These are phyloP conservation scores for Protobothrops mucrosquamatus DNA, from an alignment of 2,113 vertebrate genomes.

Conservation along the genomic window DNA sequence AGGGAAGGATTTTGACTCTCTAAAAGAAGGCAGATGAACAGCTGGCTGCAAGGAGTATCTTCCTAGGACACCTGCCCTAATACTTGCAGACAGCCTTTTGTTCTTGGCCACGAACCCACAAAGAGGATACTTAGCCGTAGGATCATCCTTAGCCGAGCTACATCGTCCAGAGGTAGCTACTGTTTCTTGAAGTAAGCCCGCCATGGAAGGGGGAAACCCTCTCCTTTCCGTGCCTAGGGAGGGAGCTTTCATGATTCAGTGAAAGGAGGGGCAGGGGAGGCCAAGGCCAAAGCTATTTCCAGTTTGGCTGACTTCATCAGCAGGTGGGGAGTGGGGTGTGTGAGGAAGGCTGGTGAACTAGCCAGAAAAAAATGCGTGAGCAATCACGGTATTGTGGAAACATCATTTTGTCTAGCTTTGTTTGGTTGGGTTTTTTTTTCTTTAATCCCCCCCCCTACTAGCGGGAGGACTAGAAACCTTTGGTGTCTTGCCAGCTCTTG, in stretches of 20 bases:
- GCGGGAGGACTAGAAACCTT: conserved; percentile 59
- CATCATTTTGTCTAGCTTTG: conserved; percentile 37
- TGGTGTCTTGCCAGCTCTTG: conserved; percentile 49
- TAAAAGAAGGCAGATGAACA: no score
- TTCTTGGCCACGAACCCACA: no score
- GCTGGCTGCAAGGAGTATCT: no score
- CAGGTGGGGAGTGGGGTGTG: conserved; percentile 43
- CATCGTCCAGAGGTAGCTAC: no score
- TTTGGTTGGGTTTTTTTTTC: conserved; percentile 4
- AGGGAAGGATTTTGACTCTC: no score
- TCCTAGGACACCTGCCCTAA: no score
- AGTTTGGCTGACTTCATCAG: conserved; percentile 58
- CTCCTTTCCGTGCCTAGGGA: conserved; percentile 38
- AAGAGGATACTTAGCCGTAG: no score
- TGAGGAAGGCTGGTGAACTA: background rate
- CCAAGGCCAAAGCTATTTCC: conserved; percentile 51
- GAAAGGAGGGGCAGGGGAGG: conserved; percentile 54
- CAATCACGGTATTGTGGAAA: conserved; percentile 51
- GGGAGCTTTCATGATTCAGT: conserved; percentile 45
- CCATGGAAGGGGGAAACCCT: conserved; percentile 52
- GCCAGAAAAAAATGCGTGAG: background rate
- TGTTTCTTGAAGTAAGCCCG: conserved; percentile 34
- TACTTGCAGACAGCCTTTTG: no score
- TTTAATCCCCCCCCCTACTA: conserved; percentile 47
- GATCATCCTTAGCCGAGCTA: no score